Conservation (phyloP, 2,113 vertebrate genomes). For the Ophiodon elongatus region DNA sequence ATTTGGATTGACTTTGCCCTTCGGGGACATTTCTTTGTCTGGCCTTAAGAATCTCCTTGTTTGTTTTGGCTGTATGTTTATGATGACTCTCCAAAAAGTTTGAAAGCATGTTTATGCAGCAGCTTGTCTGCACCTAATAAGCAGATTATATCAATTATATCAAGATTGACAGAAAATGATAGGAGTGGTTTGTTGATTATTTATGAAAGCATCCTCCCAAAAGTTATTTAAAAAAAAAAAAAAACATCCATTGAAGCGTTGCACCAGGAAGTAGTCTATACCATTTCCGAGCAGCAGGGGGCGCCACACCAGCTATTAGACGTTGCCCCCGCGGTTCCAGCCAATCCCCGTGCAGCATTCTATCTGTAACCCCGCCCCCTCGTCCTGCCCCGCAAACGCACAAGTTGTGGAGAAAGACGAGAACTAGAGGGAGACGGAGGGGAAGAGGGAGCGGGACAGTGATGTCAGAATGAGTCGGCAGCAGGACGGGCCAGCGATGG, state of each 20-base stretch:
- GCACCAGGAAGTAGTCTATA: background rate
- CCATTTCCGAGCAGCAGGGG: constrained; percentile 13
- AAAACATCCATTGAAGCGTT: background rate
- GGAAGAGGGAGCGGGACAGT: constrained; percentile 6
- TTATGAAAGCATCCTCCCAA: no score
- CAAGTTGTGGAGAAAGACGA: constrained; percentile 16
- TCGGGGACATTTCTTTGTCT: background rate
- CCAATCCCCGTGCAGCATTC: constrained; percentile 57
- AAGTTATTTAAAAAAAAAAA: no score
- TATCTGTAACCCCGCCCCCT: constrained; percentile 51
- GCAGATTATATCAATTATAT: background rate
- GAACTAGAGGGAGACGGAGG: background rate
- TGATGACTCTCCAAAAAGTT: background rate
- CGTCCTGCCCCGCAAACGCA: constrained; percentile 13
- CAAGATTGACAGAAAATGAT: background rate
- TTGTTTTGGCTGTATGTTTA: constrained; percentile 13
- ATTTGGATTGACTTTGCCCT: background rate
- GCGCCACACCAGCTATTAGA: constrained; percentile 27
- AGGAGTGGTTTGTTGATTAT: background rate
- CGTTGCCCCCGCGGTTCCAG: constrained; percentile 2
- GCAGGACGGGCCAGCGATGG: background rate
- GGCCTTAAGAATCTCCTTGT: background rate
- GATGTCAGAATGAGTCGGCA: constrained; percentile 39
- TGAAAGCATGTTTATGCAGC: background rate
- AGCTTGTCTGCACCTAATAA: background rate